These are phyloP conservation scores for Drosophila albomicans DNA, from an alignment of 1,140 invertebrate species.

Conservation along the genomic window DNA sequence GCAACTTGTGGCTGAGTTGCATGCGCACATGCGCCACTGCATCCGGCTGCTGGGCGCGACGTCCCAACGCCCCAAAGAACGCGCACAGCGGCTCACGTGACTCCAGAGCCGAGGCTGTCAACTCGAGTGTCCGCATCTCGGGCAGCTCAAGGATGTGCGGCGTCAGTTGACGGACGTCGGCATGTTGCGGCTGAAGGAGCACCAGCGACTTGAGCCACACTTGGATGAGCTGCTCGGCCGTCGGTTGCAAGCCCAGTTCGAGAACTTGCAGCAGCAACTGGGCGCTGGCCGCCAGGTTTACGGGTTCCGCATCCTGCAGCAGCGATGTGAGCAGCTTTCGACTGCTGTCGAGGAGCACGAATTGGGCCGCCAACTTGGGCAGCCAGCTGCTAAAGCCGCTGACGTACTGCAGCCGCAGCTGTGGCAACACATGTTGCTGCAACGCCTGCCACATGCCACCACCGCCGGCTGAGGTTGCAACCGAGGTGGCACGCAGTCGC, in stretches of 20 bases:
- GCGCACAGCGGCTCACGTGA: constrained; percentile 72
- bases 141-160: constrained; percentile 50
- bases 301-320: constrained; percentile 53
- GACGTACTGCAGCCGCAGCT: constrained; percentile 65
- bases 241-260: constrained; percentile 3
- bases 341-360: constrained; percentile 51
- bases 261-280: constrained; percentile 69
- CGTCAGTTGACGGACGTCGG: constrained; percentile 55
- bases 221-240: constrained; percentile 56
- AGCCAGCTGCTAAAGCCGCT: constrained; percentile 66
- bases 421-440: constrained; percentile 71
- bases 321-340: constrained; percentile 46
- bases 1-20: constrained; percentile 70
- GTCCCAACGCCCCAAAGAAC: constrained; percentile 73
- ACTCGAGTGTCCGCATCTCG: constrained; percentile 53
- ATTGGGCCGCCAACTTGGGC: constrained; percentile 72
- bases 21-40: constrained; percentile 53
- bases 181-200: constrained; percentile 64
- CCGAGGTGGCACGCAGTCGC: constrained; percentile 1
- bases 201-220: constrained; percentile 80
- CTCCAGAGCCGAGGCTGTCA: constrained; percentile 53
- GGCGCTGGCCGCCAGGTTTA: constrained; percentile 62
- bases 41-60: constrained; percentile 55
- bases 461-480: no score
- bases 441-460: constrained; percentile 53